Base-by-base conservation (phyloP, 2,888 invertebrate genomes). In the Drosophila mayaguana region DNA sequence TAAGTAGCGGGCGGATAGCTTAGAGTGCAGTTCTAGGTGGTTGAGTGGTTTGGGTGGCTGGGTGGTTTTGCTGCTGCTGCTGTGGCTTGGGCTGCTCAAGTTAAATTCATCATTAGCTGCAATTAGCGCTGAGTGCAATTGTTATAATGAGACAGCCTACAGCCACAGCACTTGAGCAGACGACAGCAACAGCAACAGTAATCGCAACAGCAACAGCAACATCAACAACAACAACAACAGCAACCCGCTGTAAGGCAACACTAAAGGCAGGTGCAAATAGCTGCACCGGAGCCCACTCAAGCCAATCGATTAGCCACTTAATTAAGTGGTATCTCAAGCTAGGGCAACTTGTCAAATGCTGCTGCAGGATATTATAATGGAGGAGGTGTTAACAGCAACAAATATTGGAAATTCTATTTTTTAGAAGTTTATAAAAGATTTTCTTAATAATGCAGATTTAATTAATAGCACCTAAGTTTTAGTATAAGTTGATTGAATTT, bases 91-190 rank as follows among this genome's bases (percentile, higher is more conserved):
- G 9, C 36, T 16, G 4, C 51, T 48, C 51, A 46, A 62, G 38
- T 50, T 46, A 57, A 73, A 81, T 82, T 80, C 77, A 76, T 75
- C 78, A 81, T 75, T 79, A 81, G 75, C 73, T 56, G 60, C 74
- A 83, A 79, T 88, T 88, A 84, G 67, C 63, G 60, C 25, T 63
- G 77, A 87, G 78, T 85, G 81, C 80, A 78, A 76, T 75, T 79
- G 78, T 79, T 71, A 69, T 76, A 72, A 75, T 71, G 14, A 54
- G 54, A n/a, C 54, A 38, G 54, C 36, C 38, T 32, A 14, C 42
- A 32, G 28, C 32, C 6, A 18, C 55, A 40, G 6, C 38, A 38
- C 22, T 32, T 16, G 16, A 53, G 53, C 22, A 25, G 34, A 32
- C 20, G 7, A n/a, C 14, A 20, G 25, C 54, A 38, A 11, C 50